phyloP scores from a whole-genome alignment of 2,888 invertebrate genomes.

The Ischnus inquisitorius region DNA sequence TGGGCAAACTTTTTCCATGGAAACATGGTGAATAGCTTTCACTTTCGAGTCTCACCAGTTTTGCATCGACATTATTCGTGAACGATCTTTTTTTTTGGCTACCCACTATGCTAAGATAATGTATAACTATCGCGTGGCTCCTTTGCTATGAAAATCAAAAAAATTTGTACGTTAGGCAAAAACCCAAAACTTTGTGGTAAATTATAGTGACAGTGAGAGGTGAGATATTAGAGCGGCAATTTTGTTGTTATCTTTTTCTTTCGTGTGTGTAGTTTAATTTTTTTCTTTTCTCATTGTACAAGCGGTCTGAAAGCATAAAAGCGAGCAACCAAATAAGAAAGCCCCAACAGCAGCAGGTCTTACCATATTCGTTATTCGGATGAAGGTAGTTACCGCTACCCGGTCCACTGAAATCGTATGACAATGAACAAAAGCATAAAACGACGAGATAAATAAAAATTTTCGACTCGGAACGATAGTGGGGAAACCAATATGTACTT shows the following conservation, averaged over 20 bases:
- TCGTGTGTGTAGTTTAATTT: neutral
- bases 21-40: neutral
- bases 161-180: neutral
- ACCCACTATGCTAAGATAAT: neutral
- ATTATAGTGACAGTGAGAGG: slow-evolving; percentile 27
- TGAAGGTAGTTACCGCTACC: slow-evolving; percentile 85
- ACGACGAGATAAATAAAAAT: slow-evolving; percentile 67
- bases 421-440: slow-evolving; percentile 82
- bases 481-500: slow-evolving; percentile 35
- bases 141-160: slow-evolving; percentile 19
- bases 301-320: slow-evolving; percentile 44
- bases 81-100: neutral
- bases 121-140: slow-evolving; percentile 28
- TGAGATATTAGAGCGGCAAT: slow-evolving; percentile 34
- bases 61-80: neutral
- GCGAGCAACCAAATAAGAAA: slow-evolving; percentile 70
- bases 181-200: slow-evolving; percentile 7
- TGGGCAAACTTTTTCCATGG: neutral
- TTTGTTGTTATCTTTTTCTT: neutral
- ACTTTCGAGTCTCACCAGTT: neutral
- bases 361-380: slow-evolving; percentile 85
- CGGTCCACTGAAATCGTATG: slow-evolving; percentile 85
- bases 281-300: slow-evolving; percentile 2
- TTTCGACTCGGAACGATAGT: slow-evolving; percentile 20
- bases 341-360: slow-evolving; percentile 79